phyloP scores from a whole-genome alignment of 2,113 vertebrate genomes.

The Azemiops feae region DNA sequence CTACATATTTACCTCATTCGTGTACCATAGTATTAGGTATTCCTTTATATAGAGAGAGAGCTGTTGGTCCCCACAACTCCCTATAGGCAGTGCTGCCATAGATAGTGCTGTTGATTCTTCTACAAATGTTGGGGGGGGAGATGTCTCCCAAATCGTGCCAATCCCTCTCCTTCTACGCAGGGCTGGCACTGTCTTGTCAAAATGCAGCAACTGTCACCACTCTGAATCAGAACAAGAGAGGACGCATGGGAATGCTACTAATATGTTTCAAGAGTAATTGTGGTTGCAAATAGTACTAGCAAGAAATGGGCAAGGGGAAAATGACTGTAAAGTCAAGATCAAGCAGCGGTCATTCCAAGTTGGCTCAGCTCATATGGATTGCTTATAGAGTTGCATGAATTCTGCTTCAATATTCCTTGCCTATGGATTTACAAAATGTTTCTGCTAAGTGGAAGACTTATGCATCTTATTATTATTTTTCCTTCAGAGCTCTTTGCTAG shows the following conservation, averaged over 20 bases:
- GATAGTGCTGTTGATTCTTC: background rate
- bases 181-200: background rate
- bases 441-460: conserved; percentile 53
- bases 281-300: background rate
- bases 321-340: conserved; percentile 5
- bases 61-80: background rate
- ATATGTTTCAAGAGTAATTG: conserved; percentile 18
- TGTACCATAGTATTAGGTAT: no score
- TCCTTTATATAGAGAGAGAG: no score
- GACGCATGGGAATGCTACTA: background rate
- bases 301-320: background rate
- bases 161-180: background rate
- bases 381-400: conserved; percentile 56
- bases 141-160: no score
- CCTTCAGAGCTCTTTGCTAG: conserved; percentile 56
- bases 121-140: background rate
- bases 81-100: background rate
- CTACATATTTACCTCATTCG: background rate
- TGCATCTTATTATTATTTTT: conserved; percentile 41
- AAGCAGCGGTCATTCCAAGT: conserved; percentile 34
- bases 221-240: background rate
- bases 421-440: conserved; percentile 49
- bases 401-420: conserved; percentile 56
- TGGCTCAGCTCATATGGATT: conserved; percentile 66
- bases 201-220: background rate